Percentiles rank a stretch among this genome's conserved stretches.
phyloP scores from a whole-genome alignment of 1,140 invertebrate species.

The Caenorhabditis latens region DNA sequence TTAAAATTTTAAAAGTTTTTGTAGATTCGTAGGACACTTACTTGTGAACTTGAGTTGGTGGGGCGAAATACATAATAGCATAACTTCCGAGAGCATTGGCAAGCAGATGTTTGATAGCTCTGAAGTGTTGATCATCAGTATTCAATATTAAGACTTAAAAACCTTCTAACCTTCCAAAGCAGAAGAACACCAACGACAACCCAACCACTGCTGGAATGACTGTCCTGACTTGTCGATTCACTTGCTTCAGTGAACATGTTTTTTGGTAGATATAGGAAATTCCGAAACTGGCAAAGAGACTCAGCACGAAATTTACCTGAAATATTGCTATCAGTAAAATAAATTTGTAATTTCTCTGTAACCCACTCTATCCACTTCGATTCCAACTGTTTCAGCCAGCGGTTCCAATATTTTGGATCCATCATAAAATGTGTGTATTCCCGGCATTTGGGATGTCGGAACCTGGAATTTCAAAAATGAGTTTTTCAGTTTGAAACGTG shows the following conservation, averaged over 20 bases:
- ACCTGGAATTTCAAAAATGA: not conserved
- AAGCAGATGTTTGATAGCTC: conserved; percentile 71
- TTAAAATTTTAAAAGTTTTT: not conserved
- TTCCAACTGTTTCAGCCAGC: conserved; percentile 63
- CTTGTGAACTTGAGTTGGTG: conserved; percentile 63
- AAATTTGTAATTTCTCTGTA: not conserved
- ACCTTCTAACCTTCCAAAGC: conserved; percentile 82
- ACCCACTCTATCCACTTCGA: conserved; percentile 66
- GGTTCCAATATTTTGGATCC: conserved; percentile 66
- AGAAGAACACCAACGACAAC: conserved; percentile 86
- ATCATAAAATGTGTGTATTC: conserved; percentile 67
- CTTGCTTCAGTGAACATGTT: conserved; percentile 82
- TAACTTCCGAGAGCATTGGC: conserved; percentile 62
- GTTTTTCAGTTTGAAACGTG: not conserved
- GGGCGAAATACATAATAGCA: conserved; percentile 65
- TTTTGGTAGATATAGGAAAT: conserved; percentile 85
- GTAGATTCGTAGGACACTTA: conserved; percentile 45
- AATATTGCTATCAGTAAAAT: conserved; percentile 69
- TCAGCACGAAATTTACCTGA: conserved; percentile 87
- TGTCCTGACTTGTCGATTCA: conserved; percentile 83
- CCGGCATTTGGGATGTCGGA: conserved; percentile 60
- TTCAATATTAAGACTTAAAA: not conserved
- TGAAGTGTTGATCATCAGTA: conserved; percentile 22
- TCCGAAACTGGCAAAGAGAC: conserved; percentile 85
- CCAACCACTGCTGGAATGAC: conserved; percentile 85